Conservation (phyloP, 2,888 invertebrate species). For the Sceliomorpha sp. region DNA sequence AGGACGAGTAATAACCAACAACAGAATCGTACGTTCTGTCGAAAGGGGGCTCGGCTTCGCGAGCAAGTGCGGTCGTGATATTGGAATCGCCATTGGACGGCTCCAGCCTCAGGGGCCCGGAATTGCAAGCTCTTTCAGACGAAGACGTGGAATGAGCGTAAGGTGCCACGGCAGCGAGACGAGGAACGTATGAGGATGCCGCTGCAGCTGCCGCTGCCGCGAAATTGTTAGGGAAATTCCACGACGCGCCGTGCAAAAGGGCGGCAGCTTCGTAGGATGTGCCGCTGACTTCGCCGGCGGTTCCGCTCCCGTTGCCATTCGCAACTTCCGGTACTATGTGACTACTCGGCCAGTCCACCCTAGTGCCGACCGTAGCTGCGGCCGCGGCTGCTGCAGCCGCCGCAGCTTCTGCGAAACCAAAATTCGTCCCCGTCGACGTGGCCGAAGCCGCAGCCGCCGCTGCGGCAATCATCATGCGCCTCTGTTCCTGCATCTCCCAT, state of each 20-base stretch:
- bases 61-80: too few relatives aligned
- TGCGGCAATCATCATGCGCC: constrained; percentile 73
- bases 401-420: constrained; percentile 75
- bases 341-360: constrained; percentile 66
- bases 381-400: constrained; percentile 79
- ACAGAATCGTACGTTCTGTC: constrained; percentile 43
- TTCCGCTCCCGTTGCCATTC: constrained; percentile 44
- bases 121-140: constrained; percentile 51
- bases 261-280: constrained; percentile 71
- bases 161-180: constrained; percentile 64
- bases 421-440: constrained; percentile 27
- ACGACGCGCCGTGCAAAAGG: constrained; percentile 68
- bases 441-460: constrained; percentile 76
- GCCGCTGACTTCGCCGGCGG: constrained; percentile 27
- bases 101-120: constrained; percentile 26
- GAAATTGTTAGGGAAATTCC: constrained; percentile 67
- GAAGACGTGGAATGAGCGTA: constrained; percentile 68
- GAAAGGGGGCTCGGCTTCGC: constrained; percentile 34
- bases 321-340: constrained; percentile 65
- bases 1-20: constrained; percentile 53
- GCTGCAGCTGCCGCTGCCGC: constrained; percentile 37
- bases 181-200: constrained; percentile 35
- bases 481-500: constrained; percentile 78
- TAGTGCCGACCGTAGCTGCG: constrained; percentile 58
- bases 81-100: constrained; percentile 9